Conservation (phyloP, 2,113 vertebrate species). For the Chaetops frenatus region DNA sequence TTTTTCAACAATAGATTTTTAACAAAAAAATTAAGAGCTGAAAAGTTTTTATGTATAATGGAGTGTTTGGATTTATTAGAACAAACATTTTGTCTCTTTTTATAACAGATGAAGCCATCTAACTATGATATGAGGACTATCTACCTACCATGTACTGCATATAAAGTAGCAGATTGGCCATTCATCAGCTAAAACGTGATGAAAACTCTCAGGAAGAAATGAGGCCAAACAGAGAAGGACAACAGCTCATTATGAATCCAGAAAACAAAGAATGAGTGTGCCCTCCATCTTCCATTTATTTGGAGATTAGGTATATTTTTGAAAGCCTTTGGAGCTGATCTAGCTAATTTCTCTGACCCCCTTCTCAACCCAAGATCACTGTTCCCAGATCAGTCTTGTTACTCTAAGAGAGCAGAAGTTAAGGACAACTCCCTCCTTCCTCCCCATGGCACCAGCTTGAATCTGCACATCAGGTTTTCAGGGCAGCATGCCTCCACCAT, state of each 20-base stretch:
- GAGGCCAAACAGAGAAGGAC: not conserved
- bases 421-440: not conserved
- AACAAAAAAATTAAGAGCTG: not conserved
- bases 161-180: not conserved
- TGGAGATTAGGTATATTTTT: not conserved
- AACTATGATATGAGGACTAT: not conserved
- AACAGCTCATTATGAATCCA: not conserved
- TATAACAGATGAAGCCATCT: not conserved
- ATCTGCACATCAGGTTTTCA: not conserved
- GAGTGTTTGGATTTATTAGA: not conserved
- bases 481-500: not conserved
- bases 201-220: not conserved
- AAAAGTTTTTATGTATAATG: not conserved
- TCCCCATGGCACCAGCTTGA: not conserved
- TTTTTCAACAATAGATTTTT: not conserved
- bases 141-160: not conserved
- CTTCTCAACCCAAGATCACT: not conserved
- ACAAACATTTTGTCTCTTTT: not conserved
- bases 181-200: not conserved
- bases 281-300: not conserved
- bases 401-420: not conserved
- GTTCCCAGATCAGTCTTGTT: not conserved
- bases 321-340: not conserved
- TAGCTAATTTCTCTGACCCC: not conserved
- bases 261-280: not conserved